A percentile compares a stretch with the other conserved stretches of the same genome.
phyloP scores from a whole-genome alignment of 2,888 invertebrate genomes.

The Cheiracanthium punctorium region DNA sequence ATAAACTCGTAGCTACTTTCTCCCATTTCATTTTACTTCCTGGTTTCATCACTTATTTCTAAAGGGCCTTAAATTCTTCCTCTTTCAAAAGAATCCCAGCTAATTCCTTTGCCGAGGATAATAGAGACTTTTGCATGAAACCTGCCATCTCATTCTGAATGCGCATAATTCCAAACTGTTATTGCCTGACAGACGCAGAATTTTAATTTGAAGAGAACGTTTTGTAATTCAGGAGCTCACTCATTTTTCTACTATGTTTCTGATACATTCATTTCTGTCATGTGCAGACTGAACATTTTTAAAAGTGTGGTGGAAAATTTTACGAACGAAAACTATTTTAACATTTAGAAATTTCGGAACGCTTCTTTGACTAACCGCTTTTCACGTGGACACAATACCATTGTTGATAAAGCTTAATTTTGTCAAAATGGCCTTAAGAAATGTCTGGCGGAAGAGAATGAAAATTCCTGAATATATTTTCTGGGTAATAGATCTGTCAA shows the following conservation, averaged over 20 bases:
- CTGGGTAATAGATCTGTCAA: background rate
- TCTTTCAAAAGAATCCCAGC: slow-evolving; percentile 38
- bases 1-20: background rate
- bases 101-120: slow-evolving; percentile 56
- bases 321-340: background rate
- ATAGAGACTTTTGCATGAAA: slow-evolving; percentile 27
- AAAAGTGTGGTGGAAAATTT: background rate
- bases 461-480: background rate
- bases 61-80: background rate
- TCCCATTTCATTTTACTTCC: background rate
- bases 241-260: background rate
- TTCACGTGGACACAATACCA: too few species aligned
- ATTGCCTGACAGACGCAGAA: slow-evolving; percentile 9
- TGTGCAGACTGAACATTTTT: background rate
- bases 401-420: too few species aligned
- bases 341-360: background rate
- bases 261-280: background rate
- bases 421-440: background rate
- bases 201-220: background rate
- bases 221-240: background rate
- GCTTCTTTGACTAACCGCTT: background rate
- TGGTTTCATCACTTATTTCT: background rate
- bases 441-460: too few species aligned
- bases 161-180: slow-evolving; percentile 1
- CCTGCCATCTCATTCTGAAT: background rate